Percentiles rank a stretch among this genome's conserved stretches.
phyloP scores from a whole-genome alignment of 2,888 invertebrate species.

The Antheraea assamensis region DNA sequence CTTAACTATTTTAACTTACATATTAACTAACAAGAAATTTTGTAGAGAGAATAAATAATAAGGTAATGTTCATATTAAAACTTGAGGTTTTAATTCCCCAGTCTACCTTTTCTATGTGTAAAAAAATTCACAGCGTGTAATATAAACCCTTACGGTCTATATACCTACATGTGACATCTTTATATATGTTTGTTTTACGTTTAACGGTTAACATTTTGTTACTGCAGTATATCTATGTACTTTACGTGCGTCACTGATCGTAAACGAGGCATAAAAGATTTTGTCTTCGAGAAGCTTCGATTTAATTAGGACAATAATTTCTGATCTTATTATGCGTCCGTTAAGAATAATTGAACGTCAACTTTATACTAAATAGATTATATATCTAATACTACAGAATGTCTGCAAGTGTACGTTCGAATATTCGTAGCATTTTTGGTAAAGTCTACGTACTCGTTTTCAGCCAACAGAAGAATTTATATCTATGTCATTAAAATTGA shows the following conservation, averaged over 20 bases:
- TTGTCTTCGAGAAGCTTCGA: constrained; percentile 11
- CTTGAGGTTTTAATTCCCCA: neutral
- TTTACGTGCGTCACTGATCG: constrained; percentile 21
- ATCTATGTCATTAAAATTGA: no score
- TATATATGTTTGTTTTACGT: constrained; percentile 14
- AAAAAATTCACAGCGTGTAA: constrained; percentile 17
- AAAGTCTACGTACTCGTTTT: no score
- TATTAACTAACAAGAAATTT: neutral
- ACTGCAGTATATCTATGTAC: constrained; percentile 11
- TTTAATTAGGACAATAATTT: constrained; percentile 8
- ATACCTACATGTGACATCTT: neutral
- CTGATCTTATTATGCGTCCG: no score
- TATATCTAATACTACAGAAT: no score
- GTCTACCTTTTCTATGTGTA: constrained; percentile 17
- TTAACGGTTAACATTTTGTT: constrained; percentile 9
- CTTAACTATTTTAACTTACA: no score
- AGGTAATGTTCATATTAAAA: neutral
- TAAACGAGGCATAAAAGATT: constrained; percentile 23
- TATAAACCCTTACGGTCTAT: constrained; percentile 18
- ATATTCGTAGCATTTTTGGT: no score
- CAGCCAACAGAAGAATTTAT: no score
- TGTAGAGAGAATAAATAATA: neutral
- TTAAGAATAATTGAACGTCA: no score
- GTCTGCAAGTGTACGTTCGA: no score
- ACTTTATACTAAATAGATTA: no score